These are phyloP conservation scores for Meteorus cinctellus DNA, from an alignment of 2,888 invertebrate genomes.

Conservation along the genomic window DNA sequence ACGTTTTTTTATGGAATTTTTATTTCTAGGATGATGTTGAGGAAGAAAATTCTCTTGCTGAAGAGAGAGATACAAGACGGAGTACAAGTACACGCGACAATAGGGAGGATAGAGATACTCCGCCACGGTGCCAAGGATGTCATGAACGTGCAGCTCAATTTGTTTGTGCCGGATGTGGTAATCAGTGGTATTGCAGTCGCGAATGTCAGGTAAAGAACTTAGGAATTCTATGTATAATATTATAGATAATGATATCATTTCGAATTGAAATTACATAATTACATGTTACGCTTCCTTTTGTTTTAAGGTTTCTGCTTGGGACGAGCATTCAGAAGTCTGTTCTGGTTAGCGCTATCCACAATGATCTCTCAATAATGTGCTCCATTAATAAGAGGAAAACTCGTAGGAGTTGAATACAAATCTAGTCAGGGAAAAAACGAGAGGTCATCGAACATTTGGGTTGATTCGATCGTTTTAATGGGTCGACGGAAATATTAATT, in stretches of 20 bases:
- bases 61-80: conserved; percentile 73
- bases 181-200: conserved; percentile 95
- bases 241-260: too few species aligned
- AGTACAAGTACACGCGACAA: conserved; percentile 64
- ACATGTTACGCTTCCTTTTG: conserved; percentile 26
- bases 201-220: conserved; percentile 86
- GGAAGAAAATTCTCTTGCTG: conserved; percentile 73
- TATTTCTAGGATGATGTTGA: conserved; percentile 75
- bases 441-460: neutral
- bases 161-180: conserved; percentile 91
- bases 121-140: conserved; percentile 91
- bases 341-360: conserved; percentile 77
- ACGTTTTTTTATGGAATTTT: conserved; percentile 9
- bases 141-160: conserved; percentile 87
- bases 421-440: conserved; percentile 69
- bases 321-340: conserved; percentile 90
- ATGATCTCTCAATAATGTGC: conserved; percentile 29
- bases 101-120: conserved; percentile 72
- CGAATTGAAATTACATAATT: conserved; percentile 32
- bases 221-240: conserved; percentile 17
- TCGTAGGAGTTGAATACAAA: conserved; percentile 59
- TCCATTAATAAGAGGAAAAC: conserved; percentile 11
- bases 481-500: neutral
- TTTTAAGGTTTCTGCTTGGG: conserved; percentile 88
- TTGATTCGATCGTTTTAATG: neutral